Base-by-base conservation (phyloP, 2,113 vertebrate genomes). In the Psophia crepitans region DNA sequence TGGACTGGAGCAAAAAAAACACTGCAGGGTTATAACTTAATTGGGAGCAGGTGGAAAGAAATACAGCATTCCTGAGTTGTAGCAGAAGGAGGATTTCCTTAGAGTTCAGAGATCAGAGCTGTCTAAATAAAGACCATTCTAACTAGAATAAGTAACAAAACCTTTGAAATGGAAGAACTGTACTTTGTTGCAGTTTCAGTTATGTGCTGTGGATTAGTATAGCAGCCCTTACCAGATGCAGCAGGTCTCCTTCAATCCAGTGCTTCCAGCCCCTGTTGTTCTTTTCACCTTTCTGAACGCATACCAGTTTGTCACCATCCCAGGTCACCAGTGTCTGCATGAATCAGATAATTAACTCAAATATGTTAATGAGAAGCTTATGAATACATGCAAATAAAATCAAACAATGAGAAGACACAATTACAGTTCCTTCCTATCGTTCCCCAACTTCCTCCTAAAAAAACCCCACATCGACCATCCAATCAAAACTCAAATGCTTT, bases 271-370 rank as follows among this genome's bases (percentile, higher is more conserved):
- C 99, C 1, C 99, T 98, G 71, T 99, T 99, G 21, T 98, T 97
- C 94, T 99, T 99, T 87, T 99, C 99, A 3, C 99, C 99, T 63
- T 99, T 99, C 97, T 99, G 99, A 54, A 99, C 98, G 65, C 98
- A 98, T 66, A 99, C 96, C 44, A 99, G 97, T 87, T 98, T 98
- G 84, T 99, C 98, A 6, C 99, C 99, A 27, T 99, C 99, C 99
- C 99, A 99, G 87, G 79, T 98, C 86, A 99, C 98, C 77, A 99
- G 94, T 1, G 99, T 97, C 99, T 99, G 97, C 54, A 89, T 84
- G 14, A 91, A 90, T 96, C 73, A 98, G 75, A 93, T 39, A 22
- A 94, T 76, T 86, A 87, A 51, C 37, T 57, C 46, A 44, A 54
- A 51, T 57, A 87, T 13, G 37, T 84, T 86, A 58, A 70, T 0